phyloP scores from a whole-genome alignment of 2,888 invertebrate species.

The Cactoblastis cactorum region DNA sequence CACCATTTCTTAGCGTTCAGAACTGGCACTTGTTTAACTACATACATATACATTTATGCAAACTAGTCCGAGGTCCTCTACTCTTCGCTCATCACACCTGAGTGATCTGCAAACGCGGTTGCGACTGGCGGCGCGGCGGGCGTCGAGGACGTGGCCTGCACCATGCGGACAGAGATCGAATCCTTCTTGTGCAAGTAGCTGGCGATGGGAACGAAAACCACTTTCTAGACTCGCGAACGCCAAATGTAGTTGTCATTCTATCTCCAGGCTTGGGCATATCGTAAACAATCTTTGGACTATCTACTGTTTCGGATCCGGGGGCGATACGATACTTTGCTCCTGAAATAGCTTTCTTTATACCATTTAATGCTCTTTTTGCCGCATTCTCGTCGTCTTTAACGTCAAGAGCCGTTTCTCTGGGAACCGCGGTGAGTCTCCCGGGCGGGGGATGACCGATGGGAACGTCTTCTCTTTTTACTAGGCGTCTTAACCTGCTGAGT shows the following conservation, averaged over 20 bases:
- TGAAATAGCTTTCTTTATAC: conserved; percentile 59
- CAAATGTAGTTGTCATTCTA: conserved; percentile 66
- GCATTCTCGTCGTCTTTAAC: conserved; percentile 49
- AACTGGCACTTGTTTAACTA: conserved; percentile 16
- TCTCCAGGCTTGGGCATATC: conserved; percentile 66
- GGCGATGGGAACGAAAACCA: conserved; percentile 58
- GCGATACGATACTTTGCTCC: conserved; percentile 64
- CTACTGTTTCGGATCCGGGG: conserved; percentile 52
- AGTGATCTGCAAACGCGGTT: conserved; percentile 67
- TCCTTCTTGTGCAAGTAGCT: conserved; percentile 43
- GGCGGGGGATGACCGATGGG: conserved; percentile 41
- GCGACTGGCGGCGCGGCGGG: conserved; percentile 50
- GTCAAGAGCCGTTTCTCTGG: conserved; percentile 51
- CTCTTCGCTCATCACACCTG: conserved; percentile 58
- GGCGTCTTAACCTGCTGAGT: conserved; percentile 39
- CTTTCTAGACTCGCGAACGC: conserved; percentile 48
- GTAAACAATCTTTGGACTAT: conserved; percentile 70
- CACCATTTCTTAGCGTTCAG: conserved; percentile 35
- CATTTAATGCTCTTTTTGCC: conserved; percentile 49
- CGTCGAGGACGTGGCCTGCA: conserved; percentile 50
- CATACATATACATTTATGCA: conserved; percentile 16
- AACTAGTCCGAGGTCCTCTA: conserved; percentile 15
- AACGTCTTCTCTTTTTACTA: conserved; percentile 44
- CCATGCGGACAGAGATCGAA: conserved; percentile 52
- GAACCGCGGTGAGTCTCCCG: conserved; percentile 52